Conservation (phyloP, 2,797 vertebrate genomes). For the Esox masquinongy region DNA sequence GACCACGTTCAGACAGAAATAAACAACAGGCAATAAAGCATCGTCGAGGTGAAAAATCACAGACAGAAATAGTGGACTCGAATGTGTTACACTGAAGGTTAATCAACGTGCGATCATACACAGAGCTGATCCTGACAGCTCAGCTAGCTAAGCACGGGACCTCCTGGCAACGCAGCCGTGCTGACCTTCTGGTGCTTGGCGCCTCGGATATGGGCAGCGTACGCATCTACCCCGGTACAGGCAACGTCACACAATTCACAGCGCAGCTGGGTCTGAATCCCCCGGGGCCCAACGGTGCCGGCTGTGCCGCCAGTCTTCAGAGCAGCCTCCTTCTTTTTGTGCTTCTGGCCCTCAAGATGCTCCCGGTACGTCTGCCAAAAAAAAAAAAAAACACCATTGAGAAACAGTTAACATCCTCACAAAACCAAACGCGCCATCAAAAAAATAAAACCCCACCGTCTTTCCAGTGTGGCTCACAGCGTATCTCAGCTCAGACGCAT, state of each 20-base stretch:
- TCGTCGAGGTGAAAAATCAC: background rate
- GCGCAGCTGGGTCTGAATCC: constrained; percentile 73
- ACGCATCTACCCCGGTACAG: constrained; percentile 80
- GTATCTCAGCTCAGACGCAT: background rate
- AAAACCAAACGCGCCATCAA: background rate
- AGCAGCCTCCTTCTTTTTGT: constrained; percentile 82
- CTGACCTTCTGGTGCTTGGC: constrained; percentile 82
- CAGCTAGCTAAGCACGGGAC: background rate
- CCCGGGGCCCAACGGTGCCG: constrained; percentile 55
- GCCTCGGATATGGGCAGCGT: constrained; percentile 70
- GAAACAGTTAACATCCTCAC: background rate
- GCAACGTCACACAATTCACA: constrained; percentile 83
- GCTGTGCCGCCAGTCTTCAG: constrained; percentile 69
- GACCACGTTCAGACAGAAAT: constrained; percentile 8
- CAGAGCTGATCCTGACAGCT: background rate
- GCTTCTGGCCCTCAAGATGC: constrained; percentile 85
- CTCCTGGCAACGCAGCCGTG: background rate
- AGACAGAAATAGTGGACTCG: background rate
- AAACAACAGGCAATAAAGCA: background rate
- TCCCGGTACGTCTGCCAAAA: constrained; percentile 77
- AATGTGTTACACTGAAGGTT: background rate
- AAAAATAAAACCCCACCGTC: background rate
- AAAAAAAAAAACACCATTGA: background rate
- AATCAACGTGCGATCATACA: background rate
- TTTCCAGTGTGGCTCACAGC: background rate